Evolutionary conservation across 2,113 vertebrate genomes (phyloP).

Genomic region (Micronycteris hirsuta): DNA sequence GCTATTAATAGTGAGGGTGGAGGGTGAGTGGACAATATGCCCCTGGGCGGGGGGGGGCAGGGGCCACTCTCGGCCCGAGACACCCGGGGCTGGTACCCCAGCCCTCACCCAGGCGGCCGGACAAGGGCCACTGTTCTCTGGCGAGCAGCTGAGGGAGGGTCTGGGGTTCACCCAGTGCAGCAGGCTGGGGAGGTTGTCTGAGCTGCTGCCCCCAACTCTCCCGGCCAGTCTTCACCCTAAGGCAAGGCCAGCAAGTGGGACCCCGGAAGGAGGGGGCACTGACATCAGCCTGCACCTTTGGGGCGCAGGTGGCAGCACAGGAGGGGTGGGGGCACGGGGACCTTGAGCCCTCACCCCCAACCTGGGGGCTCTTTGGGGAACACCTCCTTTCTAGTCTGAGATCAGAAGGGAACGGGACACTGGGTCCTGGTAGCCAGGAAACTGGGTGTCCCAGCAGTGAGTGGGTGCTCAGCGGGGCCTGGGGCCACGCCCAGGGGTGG

Average conservation of each 20-base stretch:
- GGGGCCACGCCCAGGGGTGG: neutral
- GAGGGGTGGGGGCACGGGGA: neutral
- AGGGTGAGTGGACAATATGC: slow-evolving; percentile 29
- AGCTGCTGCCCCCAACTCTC: neutral
- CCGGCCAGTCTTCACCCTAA: neutral
- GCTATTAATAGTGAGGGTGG: slow-evolving; percentile 42
- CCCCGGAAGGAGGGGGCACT: neutral
- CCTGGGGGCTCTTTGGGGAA: no score
- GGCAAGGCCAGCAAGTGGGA: neutral
- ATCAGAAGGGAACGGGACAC: no score
- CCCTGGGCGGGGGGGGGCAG: neutral
- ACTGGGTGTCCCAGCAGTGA: neutral
- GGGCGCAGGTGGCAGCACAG: neutral
- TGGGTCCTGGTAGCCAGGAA: neutral
- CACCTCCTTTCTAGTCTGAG: neutral
- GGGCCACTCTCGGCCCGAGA: neutral
- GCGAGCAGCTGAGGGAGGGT: neutral
- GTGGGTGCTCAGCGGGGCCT: neutral
- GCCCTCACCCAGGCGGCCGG: neutral
- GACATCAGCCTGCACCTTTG: neutral
- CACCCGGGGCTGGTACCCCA: slow-evolving; percentile 47
- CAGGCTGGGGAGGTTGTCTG: neutral
- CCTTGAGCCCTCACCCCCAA: neutral
- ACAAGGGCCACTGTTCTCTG: slow-evolving; percentile 50
- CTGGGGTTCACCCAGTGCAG: neutral